phyloP scores from a whole-genome alignment of 2,888 invertebrate species.

The Mellilla xanthometata region DNA sequence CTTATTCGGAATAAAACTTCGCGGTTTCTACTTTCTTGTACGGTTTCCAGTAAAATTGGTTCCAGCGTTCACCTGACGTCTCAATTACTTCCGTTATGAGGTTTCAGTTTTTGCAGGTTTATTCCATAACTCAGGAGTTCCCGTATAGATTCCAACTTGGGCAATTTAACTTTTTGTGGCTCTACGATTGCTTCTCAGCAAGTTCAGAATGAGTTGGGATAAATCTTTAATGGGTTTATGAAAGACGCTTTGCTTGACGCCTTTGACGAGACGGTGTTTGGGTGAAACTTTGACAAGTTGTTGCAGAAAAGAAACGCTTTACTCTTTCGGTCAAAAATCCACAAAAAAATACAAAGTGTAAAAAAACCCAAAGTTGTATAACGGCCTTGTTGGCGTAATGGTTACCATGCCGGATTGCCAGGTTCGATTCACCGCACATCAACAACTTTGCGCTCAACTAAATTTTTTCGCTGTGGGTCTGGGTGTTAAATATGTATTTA shows the following conservation, averaged over 20 bases:
- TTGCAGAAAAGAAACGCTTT: slow-evolving; percentile 13
- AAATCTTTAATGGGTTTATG: slow-evolving; percentile 46
- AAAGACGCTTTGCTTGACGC: slow-evolving; percentile 31
- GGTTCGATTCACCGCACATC: no score
- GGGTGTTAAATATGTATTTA: no score
- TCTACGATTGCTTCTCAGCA: slow-evolving; percentile 49
- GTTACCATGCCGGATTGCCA: no score
- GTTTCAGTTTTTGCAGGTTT: slow-evolving; percentile 41
- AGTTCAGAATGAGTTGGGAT: slow-evolving; percentile 38
- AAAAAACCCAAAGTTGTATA: no score
- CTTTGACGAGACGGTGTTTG: slow-evolving; percentile 25
- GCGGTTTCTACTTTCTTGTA: no score
- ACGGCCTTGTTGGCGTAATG: no score
- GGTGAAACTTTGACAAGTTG: slow-evolving; percentile 24
- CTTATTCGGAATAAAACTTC: no score
- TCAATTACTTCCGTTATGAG: slow-evolving; percentile 32
- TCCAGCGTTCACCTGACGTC: no score
- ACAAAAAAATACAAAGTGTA: no score
- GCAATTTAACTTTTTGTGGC: slow-evolving; percentile 73
- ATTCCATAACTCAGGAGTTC: slow-evolving; percentile 45
- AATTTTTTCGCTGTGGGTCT: no score
- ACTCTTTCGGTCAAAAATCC: neutral
- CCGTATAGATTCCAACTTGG: slow-evolving; percentile 57
- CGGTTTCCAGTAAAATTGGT: no score
- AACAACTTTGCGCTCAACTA: no score